Evolutionary conservation across 2,888 invertebrate species (phyloP).

Genomic region (Steinernema hermaphroditum): DNA sequence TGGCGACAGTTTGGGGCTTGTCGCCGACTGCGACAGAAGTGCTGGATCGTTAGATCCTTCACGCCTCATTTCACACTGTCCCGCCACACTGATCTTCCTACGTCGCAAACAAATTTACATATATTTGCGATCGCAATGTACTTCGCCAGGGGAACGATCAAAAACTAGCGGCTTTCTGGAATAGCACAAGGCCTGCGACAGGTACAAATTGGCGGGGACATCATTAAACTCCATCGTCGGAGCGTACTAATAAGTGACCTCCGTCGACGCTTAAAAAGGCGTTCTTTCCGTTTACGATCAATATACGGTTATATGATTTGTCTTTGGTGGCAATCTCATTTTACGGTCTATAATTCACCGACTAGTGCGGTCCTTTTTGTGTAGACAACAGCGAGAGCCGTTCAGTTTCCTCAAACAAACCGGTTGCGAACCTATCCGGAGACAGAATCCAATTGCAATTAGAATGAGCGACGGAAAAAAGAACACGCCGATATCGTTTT

Average conservation of each 20-base stretch:
- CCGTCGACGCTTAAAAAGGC: neutral
- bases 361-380: constrained; percentile 15
- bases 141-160: neutral
- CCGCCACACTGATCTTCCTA: constrained; percentile 29
- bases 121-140: neutral
- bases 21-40: constrained; percentile 11
- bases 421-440: constrained; percentile 25
- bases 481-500: constrained; percentile 1
- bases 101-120: constrained; percentile 29
- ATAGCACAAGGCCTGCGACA: no score
- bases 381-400: neutral
- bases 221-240: no score
- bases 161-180: neutral
- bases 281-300: constrained; percentile 31
- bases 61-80: constrained; percentile 29
- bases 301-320: constrained; percentile 31
- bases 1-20: constrained; percentile 26
- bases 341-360: constrained; percentile 30
- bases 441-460: constrained; percentile 23
- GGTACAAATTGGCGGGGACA: no score
- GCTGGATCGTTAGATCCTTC: constrained; percentile 17
- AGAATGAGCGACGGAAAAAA: neutral
- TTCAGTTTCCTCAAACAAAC: constrained; percentile 20
- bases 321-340: constrained; percentile 28
- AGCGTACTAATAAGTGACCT: constrained; percentile 5